Percentiles rank a stretch among this genome's conserved stretches.
Evolutionary conservation across 1,140 invertebrate genomes (phyloP).

Genomic region (Caerostris extrusa): DNA sequence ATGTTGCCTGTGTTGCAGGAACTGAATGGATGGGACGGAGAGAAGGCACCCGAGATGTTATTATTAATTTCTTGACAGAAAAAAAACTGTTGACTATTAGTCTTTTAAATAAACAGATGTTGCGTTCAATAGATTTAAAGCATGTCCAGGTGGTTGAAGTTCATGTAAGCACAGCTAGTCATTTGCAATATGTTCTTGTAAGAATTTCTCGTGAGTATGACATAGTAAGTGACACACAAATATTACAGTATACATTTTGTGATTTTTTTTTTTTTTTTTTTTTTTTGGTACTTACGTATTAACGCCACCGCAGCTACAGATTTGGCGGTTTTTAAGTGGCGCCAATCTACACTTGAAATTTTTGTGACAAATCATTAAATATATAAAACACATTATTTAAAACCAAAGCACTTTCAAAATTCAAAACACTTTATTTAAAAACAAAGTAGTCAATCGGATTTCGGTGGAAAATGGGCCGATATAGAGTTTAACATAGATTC

Average conservation of each 20-base stretch:
- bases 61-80: constrained; percentile 81
- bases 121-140: constrained; percentile 81
- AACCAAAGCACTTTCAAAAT: too few species aligned
- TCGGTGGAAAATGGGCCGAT: too few species aligned
- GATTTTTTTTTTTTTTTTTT: not conserved
- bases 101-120: constrained; percentile 80
- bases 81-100: constrained; percentile 80
- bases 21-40: constrained; percentile 82
- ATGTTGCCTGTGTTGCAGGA: constrained; percentile 79
- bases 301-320: too few species aligned
- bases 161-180: constrained; percentile 73
- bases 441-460: too few species aligned
- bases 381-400: too few species aligned
- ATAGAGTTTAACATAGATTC: too few species aligned
- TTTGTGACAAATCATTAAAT: too few species aligned
- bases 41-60: constrained; percentile 81
- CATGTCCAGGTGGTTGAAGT: constrained; percentile 80
- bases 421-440: too few species aligned
- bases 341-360: too few species aligned
- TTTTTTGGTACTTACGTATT: too few species aligned
- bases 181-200: constrained; percentile 82
- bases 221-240: constrained; percentile 80
- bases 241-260: not conserved
- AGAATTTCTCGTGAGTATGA: constrained; percentile 86
- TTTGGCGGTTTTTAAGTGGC: too few species aligned